phyloP scores from a whole-genome alignment of 2,113 vertebrate genomes.

The Silurus asotus region DNA sequence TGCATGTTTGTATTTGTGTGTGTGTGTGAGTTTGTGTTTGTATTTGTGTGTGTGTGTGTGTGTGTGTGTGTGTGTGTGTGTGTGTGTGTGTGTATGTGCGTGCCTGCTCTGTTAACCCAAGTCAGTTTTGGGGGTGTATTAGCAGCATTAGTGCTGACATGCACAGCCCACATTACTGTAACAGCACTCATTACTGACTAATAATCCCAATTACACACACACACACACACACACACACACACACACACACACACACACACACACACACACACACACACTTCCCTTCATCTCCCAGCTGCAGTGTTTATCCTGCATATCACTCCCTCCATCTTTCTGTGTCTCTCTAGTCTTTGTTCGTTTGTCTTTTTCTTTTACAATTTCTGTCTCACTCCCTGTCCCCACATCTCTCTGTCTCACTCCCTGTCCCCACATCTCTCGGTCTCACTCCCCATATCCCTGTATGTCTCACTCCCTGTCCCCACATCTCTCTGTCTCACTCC shows the following conservation, averaged over 20 bases:
- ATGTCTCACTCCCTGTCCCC: not conserved
- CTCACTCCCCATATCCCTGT: not conserved
- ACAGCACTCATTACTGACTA: slow-evolving; percentile 44
- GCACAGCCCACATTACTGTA: slow-evolving; percentile 36
- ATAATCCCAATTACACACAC: slow-evolving; percentile 38
- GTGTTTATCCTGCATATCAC: slow-evolving; percentile 28
- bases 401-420: not conserved
- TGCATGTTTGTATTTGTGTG: no score
- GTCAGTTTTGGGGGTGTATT: slow-evolving; percentile 19
- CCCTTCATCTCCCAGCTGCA: not conserved
- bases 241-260: slow-evolving; percentile 28
- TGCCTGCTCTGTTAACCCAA: slow-evolving; percentile 18
- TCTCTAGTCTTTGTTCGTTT: slow-evolving; percentile 43
- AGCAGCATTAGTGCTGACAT: slow-evolving; percentile 12
- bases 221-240: slow-evolving; percentile 17
- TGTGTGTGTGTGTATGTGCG: no score
- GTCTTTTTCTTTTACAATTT: not conserved
- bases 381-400: not conserved
- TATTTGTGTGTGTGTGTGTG: not conserved
- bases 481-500: not conserved
- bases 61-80: slow-evolving; percentile 3
- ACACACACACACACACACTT: slow-evolving; percentile 3
- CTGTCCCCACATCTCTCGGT: not conserved
- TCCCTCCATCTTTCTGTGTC: slow-evolving; percentile 33
- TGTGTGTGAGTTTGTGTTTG: no score